Evolutionary conservation across 2,888 invertebrate species (phyloP), one percentile per base, ranked within the genome.

Genomic region (Thelaira solivaga): DNA sequence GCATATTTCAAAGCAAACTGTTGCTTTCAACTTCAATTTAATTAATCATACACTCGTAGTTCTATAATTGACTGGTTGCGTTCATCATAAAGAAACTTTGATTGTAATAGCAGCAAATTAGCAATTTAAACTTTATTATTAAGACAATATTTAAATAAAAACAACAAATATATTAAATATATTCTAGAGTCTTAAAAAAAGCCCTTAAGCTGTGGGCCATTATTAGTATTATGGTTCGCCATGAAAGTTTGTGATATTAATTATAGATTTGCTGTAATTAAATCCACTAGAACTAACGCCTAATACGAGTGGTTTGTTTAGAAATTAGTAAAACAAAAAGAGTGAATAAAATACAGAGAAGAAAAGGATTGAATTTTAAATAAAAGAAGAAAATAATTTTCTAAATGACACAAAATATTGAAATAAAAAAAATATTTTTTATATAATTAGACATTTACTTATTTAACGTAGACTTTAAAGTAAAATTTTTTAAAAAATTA

Each of bases 21-120:
- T 51, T 41, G 24, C 47, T 20, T 62, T 10, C 51, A 59, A 41
- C 39, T 43, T 61, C 51, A 51, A 39, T 53, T 71, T 43, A 61
- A 53, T 41, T 61, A 61, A 53, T 41, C 22, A 69, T 31, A 61
- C n/a, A 29, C 43, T 45, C 11, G 22, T n/a, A 41, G 26, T 31
- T 22, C 3, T 6, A 1, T 68, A 69, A 69, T 49, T 59, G 59
- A 29, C 49, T 31, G 22, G 20, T 43, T 51, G 29, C 8, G 2
- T 34, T 34, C 3, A 51, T 31, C 20, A 22, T 10, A 31, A 5
- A 7, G 10, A 51, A 51, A 24, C 3, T 51, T 39, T 24, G 8
- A 13, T 13, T 22, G 34, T 65, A 76, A 76, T 61, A 61, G 47
- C 47, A 13, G 18, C 71, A 65, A 51, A 71, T 71, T 76, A 71